A percentile compares a stretch with the other conserved stretches of the same genome.
Conservation (phyloP, 2,888 invertebrate species). For the Brachynemurus nebulosus region DNA sequence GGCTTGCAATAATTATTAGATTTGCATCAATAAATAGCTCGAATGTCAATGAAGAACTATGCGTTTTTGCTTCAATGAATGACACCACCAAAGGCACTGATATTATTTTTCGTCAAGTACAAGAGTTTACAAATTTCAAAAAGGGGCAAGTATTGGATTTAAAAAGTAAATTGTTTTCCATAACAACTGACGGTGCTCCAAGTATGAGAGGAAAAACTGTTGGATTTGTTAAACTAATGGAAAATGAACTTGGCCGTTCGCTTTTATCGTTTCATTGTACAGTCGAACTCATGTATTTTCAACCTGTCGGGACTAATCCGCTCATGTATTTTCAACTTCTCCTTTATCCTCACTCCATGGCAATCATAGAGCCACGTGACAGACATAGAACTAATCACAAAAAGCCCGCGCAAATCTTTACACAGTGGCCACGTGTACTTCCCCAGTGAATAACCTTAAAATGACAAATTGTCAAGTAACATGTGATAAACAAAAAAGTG, state of each 20-base stretch:
- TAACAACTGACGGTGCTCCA: constrained; percentile 20
- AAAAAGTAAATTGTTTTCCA: constrained; percentile 20
- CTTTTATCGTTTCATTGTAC: constrained; percentile 21
- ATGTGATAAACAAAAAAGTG: too few relatives aligned
- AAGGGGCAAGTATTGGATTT: constrained; percentile 19
- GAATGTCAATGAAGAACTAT: constrained; percentile 20
- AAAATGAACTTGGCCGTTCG: constrained; percentile 18
- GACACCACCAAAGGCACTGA: constrained; percentile 16
- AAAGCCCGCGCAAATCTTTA: too few relatives aligned
- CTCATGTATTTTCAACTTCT: too few relatives aligned
- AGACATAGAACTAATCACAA: too few relatives aligned
- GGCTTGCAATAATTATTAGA: constrained; percentile 17
- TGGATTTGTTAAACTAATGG: constrained; percentile 19
- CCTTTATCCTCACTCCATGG: too few relatives aligned
- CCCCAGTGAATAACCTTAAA: too few relatives aligned
- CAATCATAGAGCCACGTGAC: too few relatives aligned
- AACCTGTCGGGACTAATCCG: too few relatives aligned
- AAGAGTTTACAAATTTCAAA: constrained; percentile 12
- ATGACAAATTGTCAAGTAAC: too few relatives aligned
- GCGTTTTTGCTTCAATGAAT: constrained; percentile 13
- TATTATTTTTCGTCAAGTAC: constrained; percentile 17
- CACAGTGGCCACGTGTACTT: too few relatives aligned
- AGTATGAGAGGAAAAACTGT: constrained; percentile 19
- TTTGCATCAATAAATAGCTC: constrained; percentile 17
- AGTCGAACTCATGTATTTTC: too few relatives aligned